Conservation (phyloP, 2,888 invertebrate genomes). For the Papilio protenor region DNA sequence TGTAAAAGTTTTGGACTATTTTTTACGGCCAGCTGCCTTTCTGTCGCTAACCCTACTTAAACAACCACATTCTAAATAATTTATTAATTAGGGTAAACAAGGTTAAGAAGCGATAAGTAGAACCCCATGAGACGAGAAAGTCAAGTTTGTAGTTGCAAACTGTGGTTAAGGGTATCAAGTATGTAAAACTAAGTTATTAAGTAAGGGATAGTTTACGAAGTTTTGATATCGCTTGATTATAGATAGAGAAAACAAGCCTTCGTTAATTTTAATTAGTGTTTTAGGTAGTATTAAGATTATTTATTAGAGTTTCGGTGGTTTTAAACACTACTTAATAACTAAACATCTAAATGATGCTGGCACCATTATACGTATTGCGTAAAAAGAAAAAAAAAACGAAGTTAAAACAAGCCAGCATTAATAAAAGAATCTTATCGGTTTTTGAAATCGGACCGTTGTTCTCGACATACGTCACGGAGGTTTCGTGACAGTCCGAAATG, state of each 20-base stretch:
- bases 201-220: not conserved
- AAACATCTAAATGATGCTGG: not conserved
- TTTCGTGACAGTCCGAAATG: not conserved
- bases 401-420: not conserved
- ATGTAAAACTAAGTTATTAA: not conserved
- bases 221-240: not conserved
- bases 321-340: not conserved
- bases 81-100: not conserved
- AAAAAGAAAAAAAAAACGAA: not conserved
- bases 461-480: not conserved
- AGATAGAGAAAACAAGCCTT: not conserved
- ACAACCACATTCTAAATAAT: no score
- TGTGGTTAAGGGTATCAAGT: not conserved
- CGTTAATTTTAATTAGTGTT: not conserved
- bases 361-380: not conserved
- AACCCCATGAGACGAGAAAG: not conserved
- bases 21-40: no score
- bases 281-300: not conserved
- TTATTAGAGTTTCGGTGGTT: not conserved
- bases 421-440: not conserved
- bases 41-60: no score
- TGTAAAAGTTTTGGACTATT: no score
- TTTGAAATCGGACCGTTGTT: not conserved
- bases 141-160: not conserved
- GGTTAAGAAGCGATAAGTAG: not conserved